Conservation (phyloP, 2,113 vertebrate species). For the Coptodon bakossiorum region DNA sequence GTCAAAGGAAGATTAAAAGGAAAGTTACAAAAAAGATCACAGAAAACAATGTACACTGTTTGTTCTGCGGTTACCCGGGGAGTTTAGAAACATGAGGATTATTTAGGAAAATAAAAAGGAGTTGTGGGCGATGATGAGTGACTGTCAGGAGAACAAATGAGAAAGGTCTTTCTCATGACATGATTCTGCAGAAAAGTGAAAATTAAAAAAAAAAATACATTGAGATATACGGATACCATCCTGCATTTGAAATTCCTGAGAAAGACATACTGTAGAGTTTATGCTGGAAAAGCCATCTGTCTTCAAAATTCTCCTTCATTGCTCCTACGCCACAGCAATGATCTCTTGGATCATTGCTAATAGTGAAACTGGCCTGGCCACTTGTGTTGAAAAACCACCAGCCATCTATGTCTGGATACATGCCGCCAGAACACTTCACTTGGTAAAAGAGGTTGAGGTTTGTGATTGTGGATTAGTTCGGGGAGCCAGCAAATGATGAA, state of each 20-base stretch:
- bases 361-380: background rate
- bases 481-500: slow-evolving; percentile 59
- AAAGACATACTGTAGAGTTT: slow-evolving; percentile 2
- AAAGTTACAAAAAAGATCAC: slow-evolving; percentile 8
- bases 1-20: slow-evolving; percentile 52
- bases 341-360: slow-evolving; percentile 20
- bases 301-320: background rate
- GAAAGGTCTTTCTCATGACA: slow-evolving; percentile 19
- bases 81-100: slow-evolving; percentile 43
- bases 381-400: slow-evolving; percentile 27
- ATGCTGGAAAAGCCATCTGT: slow-evolving; percentile 26
- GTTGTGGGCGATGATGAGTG: background rate
- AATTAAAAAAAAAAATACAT: slow-evolving; percentile 1
- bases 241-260: slow-evolving; percentile 1
- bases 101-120: slow-evolving; percentile 21
- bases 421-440: slow-evolving; percentile 42
- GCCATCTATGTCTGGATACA: slow-evolving; percentile 30
- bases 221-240: background rate
- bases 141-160: background rate
- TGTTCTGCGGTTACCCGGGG: background rate
- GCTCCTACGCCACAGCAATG: background rate
- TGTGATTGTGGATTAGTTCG: slow-evolving; percentile 43
- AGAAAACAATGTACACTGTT: slow-evolving; percentile 13
- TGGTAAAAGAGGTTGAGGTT: slow-evolving; percentile 34
- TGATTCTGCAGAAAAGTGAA: slow-evolving; percentile 9